Evolutionary conservation across 2,797 vertebrate genomes (phyloP), one percentile per base, ranked within the genome.

Genomic region (Chaunax sp.): DNA sequence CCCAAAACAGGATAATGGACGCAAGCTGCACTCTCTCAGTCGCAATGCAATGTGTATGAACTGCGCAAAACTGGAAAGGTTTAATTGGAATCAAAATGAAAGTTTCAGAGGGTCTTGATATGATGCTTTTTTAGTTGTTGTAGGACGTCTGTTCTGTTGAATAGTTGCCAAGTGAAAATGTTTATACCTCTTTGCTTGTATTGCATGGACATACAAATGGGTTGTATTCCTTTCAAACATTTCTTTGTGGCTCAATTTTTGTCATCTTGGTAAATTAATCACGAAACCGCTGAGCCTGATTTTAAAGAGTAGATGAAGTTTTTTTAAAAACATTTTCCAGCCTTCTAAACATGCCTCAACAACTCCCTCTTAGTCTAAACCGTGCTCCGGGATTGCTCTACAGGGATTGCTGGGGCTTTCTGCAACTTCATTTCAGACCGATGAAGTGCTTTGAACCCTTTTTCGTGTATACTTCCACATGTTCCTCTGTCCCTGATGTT

Each of bases 1-100:
- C 92, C 94, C 20, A 94, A 93, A 85, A 89, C 85, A 8, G 81
- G 77, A 66, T 94, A 93, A 78, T 86, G 84, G 91, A 81, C 64
- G 44, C 63, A 18, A 10, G 13, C 14, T 20, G 25, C 16, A 6
- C 44, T 19, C 58, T 49, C 56, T 56, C 38, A 50, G 58, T 55
- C 46, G 41, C 59, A 64, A 63, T 44, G 45, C 72, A 53, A 33
- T 37, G 59, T 74, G 69, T 69, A 69, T 5, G 1, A 69, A 54
- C 49, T 63, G 37, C 49, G 61, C 62, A 51, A 44, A 76, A 54
- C n/a, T 68, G 33, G 50, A n/a, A 64, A 72, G 57, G 40, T 69
- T 35, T 61, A 4, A 47, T 53, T 26, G 41, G 38, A 71, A n/a
- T 52, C 25, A 10, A 53, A 45, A 64, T 16, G 9, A 49, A 15